Percentiles rank a stretch among this genome's conserved stretches.
Conservation (phyloP, 1,140 invertebrate genomes). For the Drosophila gunungcola region DNA sequence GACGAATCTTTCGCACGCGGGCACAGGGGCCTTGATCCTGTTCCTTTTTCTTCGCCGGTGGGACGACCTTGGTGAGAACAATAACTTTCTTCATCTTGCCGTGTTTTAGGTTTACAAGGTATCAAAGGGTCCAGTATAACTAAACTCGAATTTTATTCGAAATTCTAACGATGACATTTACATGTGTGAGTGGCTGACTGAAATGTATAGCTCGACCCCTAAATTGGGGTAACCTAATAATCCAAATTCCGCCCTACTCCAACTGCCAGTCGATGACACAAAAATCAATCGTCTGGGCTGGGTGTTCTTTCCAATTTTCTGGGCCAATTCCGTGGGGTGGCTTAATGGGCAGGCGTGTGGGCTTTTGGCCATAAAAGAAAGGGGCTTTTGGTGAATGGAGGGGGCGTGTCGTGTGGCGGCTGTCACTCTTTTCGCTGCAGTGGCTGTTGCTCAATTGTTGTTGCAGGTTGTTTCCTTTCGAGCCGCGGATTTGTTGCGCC, state of each 20-base stretch:
- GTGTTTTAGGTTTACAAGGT: not conserved
- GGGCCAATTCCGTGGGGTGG: slow-evolving; percentile 56
- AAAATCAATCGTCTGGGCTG: slow-evolving; percentile 59
- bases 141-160: not conserved
- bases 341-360: slow-evolving; percentile 48
- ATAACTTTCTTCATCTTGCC: slow-evolving; percentile 23
- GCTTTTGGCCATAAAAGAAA: slow-evolving; percentile 4
- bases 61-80: too few relatives aligned
- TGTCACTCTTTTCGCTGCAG: slow-evolving; percentile 26
- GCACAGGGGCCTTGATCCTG: slow-evolving; percentile 44
- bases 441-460: slow-evolving; percentile 27
- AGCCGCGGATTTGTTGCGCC: slow-evolving; percentile 42
- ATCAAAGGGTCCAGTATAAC: not conserved
- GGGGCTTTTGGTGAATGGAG: not conserved
- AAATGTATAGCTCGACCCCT: slow-evolving; percentile 22
- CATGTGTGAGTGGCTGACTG: slow-evolving; percentile 3
- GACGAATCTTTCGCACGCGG: slow-evolving; percentile 45
- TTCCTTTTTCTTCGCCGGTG: too few relatives aligned
- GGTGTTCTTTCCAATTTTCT: slow-evolving; percentile 76
- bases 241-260: slow-evolving; percentile 36
- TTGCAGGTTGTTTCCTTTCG: slow-evolving; percentile 18
- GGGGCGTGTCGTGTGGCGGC: slow-evolving; percentile 30
- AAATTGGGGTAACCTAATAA: slow-evolving; percentile 56
- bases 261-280: slow-evolving; percentile 47
- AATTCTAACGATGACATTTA: slow-evolving; percentile 3